Conservation (phyloP, 2,888 invertebrate genomes). For the Spilosoma lubricipeda region DNA sequence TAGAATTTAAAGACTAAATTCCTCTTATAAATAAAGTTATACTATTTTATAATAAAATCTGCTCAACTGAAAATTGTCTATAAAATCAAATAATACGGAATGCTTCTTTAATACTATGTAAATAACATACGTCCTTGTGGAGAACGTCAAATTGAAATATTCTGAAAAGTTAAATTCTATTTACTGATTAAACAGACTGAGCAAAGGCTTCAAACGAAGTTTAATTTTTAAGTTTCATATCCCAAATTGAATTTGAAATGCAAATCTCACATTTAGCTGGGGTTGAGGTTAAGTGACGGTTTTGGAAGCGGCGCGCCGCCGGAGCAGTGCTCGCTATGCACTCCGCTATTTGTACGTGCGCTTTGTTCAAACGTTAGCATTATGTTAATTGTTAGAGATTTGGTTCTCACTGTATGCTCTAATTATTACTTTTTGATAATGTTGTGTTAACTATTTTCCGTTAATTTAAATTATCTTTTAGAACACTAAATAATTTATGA, state of each 20-base stretch:
- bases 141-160: not conserved
- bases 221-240: conserved; percentile 15
- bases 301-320: not conserved
- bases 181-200: conserved; percentile 2
- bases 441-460: not conserved
- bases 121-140: not conserved
- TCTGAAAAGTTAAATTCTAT: conserved; percentile 6
- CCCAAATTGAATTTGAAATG: conserved; percentile 15
- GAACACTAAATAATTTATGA: not conserved
- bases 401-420: not conserved
- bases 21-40: too few relatives aligned
- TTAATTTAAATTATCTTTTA: not conserved
- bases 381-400: conserved; percentile 12
- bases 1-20: not conserved
- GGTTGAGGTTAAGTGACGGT: conserved; percentile 10
- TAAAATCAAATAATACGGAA: not conserved
- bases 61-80: not conserved
- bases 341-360: conserved; percentile 8
- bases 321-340: not conserved
- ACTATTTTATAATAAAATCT: too few relatives aligned
- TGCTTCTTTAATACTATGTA: not conserved
- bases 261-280: conserved; percentile 6
- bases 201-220: not conserved
- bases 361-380: conserved; percentile 14
- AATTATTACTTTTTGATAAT: conserved; percentile 9